Evolutionary conservation across 2,113 vertebrate genomes (phyloP).

Genomic region (Poeciliopsis retropinna): DNA sequence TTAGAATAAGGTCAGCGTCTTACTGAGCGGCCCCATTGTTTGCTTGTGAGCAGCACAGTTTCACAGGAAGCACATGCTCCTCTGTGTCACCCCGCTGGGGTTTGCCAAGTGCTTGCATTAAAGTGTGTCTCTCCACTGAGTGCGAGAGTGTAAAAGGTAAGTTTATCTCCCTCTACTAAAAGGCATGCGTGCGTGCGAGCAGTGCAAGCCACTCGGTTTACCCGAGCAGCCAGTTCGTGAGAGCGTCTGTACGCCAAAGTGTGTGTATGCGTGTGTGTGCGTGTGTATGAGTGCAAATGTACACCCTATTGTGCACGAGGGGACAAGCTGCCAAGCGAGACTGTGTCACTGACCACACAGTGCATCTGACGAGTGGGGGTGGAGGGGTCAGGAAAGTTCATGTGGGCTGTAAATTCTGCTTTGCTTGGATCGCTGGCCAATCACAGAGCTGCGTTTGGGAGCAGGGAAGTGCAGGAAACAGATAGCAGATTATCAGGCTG

Average conservation of each 20-base stretch:
- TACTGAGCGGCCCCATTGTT: constrained; percentile 17
- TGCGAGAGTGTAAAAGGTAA: constrained; percentile 62
- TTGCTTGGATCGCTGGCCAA: constrained; percentile 40
- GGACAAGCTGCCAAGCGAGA: constrained; percentile 68
- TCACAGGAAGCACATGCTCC: constrained; percentile 62
- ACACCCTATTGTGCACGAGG: constrained; percentile 41
- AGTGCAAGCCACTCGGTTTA: constrained; percentile 63
- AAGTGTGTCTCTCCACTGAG: constrained; percentile 47
- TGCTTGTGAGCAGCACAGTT: constrained; percentile 37
- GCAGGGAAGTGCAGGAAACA: constrained; percentile 46
- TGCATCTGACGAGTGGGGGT: constrained; percentile 44
- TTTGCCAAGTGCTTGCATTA: constrained; percentile 61
- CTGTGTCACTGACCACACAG: constrained; percentile 74
- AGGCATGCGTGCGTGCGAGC: constrained; percentile 73
- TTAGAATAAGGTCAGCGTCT: constrained; percentile 31
- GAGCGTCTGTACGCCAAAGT: constrained; percentile 61
- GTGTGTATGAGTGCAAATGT: constrained; percentile 27
- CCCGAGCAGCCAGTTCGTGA: constrained; percentile 60
- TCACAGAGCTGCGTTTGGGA: constrained; percentile 23
- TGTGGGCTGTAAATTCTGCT: constrained; percentile 62
- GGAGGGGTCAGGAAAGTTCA: constrained; percentile 72
- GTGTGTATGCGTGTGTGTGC: constrained; percentile 16
- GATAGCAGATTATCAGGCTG: constrained; percentile 50
- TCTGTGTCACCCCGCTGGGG: constrained; percentile 56
- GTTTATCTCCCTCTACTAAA: constrained; percentile 72